Evolutionary conservation across 2,113 vertebrate species (phyloP).

Genomic region (Xenotilapia flavipinnis): DNA sequence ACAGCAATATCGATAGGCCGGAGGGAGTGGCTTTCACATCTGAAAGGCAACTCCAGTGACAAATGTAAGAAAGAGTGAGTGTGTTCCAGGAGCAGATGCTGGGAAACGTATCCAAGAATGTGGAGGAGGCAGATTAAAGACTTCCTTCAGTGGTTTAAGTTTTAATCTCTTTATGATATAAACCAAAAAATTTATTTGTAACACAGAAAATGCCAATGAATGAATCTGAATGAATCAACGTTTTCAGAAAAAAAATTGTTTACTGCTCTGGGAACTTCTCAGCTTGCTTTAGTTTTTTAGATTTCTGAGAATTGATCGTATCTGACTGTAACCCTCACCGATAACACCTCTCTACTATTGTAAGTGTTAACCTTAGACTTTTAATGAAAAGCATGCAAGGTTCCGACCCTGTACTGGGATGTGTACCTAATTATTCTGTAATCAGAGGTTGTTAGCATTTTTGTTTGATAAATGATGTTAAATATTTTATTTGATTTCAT

Average conservation of each 20-base stretch:
- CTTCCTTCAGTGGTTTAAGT: not conserved
- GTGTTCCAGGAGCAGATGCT: not conserved
- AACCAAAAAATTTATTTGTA: not conserved
- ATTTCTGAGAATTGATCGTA: not conserved
- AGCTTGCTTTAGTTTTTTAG: not conserved
- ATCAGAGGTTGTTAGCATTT: not conserved
- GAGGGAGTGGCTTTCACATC: slow-evolving; percentile 10
- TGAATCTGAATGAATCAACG: not conserved
- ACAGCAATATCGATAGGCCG: slow-evolving; percentile 9
- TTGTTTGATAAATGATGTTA: not conserved
- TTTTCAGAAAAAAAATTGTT: not conserved
- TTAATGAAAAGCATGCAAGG: not conserved
- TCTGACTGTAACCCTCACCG: not conserved
- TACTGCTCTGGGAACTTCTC: not conserved
- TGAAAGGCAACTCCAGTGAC: not conserved
- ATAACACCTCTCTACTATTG: not conserved
- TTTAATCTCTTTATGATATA: not conserved
- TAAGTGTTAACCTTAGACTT: not conserved
- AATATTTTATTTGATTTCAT: not conserved
- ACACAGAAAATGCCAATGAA: not conserved
- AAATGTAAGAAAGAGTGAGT: not conserved
- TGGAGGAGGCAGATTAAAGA: not conserved
- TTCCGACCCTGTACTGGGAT: not conserved
- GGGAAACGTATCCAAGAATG: not conserved
- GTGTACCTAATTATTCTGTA: not conserved